These are phyloP conservation scores for Galerucella calmariensis DNA, from an alignment of 2,888 invertebrate species.

Conservation along the genomic window DNA sequence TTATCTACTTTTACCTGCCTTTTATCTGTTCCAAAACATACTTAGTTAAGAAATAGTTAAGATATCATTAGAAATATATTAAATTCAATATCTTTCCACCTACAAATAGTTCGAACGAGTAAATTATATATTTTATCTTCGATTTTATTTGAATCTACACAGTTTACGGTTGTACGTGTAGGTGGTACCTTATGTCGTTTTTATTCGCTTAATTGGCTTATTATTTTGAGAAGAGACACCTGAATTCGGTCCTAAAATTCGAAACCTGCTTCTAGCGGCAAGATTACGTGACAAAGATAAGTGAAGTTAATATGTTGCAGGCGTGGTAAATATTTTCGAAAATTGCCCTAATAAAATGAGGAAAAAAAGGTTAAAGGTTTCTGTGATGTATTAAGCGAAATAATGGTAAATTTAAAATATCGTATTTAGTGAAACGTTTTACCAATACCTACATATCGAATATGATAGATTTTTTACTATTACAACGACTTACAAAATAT, in stretches of 20 bases:
- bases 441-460: too few relatives aligned
- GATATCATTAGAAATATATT: background rate
- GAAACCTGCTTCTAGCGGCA: slow-evolving; percentile 33
- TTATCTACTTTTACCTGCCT: too few relatives aligned
- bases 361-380: background rate
- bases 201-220: slow-evolving; percentile 40
- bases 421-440: too few relatives aligned
- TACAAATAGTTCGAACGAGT: background rate
- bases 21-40: too few relatives aligned
- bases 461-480: too few relatives aligned
- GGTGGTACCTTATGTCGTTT: slow-evolving; percentile 32
- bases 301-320: background rate
- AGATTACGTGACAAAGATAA: slow-evolving; percentile 34
- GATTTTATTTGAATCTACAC: slow-evolving; percentile 19
- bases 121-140: background rate
- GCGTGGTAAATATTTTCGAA: background rate
- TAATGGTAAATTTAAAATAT: background rate
- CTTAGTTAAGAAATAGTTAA: too few relatives aligned
- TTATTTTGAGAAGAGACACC: slow-evolving; percentile 37
- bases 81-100: background rate
- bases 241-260: slow-evolving; percentile 37
- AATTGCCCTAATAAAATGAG: background rate
- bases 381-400: background rate
- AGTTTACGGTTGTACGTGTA: slow-evolving; percentile 28
- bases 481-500: too few relatives aligned